Evolutionary conservation across 2,888 invertebrate species (phyloP).

Genomic region (Cataglyphis rosenhaueri): DNA sequence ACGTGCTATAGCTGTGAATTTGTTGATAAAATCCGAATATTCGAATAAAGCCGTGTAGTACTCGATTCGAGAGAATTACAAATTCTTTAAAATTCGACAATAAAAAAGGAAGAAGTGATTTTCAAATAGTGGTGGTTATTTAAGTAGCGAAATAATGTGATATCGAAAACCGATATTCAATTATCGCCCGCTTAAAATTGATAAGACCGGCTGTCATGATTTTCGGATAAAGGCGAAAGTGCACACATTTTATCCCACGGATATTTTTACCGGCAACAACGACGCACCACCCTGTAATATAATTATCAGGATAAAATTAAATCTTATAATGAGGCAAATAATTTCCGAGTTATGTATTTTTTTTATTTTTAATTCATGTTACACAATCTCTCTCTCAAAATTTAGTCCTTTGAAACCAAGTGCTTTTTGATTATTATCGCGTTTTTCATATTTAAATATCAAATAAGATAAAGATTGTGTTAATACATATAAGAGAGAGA

Average conservation of each 20-base stretch:
- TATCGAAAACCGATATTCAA: conserved; percentile 56
- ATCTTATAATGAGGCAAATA: conserved; percentile 14
- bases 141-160: conserved; percentile 55
- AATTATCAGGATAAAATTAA: neutral
- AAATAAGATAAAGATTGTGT: too few species aligned
- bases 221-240: conserved; percentile 23
- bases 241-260: conserved; percentile 2
- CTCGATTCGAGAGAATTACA: neutral
- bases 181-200: conserved; percentile 54
- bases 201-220: conserved; percentile 39
- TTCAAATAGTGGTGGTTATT: conserved; percentile 25
- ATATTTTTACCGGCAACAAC: neutral
- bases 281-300: neutral
- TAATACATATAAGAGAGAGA: too few species aligned
- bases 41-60: conserved; percentile 17
- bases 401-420: too few species aligned
- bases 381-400: too few species aligned
- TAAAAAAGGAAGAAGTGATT: conserved; percentile 15
- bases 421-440: too few species aligned
- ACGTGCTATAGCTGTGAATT: conserved; percentile 17
- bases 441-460: too few species aligned
- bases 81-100: conserved; percentile 27
- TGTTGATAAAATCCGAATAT: conserved; percentile 52
- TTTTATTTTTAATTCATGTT: too few species aligned
- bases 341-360: neutral